A percentile compares a stretch with the other conserved stretches of the same genome.
Conservation (phyloP, 2,797 vertebrate genomes). For the Anguilla marmorata region DNA sequence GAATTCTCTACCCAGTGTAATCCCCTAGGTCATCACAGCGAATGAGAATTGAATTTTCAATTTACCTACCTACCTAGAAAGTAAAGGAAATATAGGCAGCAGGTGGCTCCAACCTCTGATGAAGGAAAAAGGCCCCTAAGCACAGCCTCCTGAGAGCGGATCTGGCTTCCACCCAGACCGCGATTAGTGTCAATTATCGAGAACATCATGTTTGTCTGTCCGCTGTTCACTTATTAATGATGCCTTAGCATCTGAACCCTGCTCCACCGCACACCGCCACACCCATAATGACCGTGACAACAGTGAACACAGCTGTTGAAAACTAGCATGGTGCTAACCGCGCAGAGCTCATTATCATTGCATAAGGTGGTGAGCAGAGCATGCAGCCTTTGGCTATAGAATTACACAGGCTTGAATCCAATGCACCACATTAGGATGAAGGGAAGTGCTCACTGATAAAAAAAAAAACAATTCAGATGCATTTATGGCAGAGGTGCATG, state of each 20-base stretch:
- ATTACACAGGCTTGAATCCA: conserved; percentile 20
- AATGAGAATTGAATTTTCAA: background rate
- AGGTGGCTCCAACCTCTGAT: background rate
- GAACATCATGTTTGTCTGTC: conserved; percentile 9
- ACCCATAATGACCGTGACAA: background rate
- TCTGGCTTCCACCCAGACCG: background rate
- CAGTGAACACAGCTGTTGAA: conserved; percentile 35
- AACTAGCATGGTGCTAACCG: conserved; percentile 1
- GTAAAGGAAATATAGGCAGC: background rate
- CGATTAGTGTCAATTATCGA: background rate
- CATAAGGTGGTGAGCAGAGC: conserved; percentile 27
- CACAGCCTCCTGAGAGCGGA: background rate
- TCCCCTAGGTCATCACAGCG: background rate
- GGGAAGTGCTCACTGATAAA: background rate
- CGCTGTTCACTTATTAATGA: conserved; percentile 10
- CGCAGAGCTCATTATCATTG: conserved; percentile 38
- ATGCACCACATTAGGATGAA: background rate
- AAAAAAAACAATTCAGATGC: background rate
- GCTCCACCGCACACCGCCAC: background rate
- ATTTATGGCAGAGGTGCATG: background rate
- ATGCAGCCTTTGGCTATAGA: background rate
- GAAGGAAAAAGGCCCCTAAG: background rate
- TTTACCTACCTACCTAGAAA: background rate
- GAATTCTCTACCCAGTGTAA: background rate
- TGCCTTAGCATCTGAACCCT: background rate